Evolutionary conservation across 2,797 vertebrate genomes (phyloP).

Genomic region (Tokudaia tokunoshimensis): DNA sequence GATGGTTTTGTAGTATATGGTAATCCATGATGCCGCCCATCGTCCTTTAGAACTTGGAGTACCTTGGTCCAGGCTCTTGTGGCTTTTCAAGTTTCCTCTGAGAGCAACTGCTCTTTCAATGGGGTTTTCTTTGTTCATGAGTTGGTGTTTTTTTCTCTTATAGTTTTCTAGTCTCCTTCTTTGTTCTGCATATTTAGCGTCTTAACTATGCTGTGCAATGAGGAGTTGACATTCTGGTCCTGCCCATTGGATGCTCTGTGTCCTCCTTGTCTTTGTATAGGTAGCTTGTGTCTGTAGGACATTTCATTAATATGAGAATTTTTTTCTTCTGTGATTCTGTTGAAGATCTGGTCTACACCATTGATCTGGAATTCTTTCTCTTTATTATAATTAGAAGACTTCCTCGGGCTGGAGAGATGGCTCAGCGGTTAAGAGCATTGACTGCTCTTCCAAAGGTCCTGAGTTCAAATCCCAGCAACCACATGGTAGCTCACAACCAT

Average conservation of each 20-base stretch:
- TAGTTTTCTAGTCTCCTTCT: background rate
- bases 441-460: too few species aligned
- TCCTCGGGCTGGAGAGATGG: too few species aligned
- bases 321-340: background rate
- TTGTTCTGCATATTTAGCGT: background rate
- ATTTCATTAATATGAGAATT: background rate
- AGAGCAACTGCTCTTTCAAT: background rate
- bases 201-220: background rate
- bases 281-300: background rate
- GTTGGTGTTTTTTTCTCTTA: background rate
- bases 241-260: background rate
- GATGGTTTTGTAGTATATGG: background rate
- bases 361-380: too few species aligned
- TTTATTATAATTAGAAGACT: background rate
- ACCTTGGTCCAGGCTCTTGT: background rate
- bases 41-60: background rate
- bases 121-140: background rate
- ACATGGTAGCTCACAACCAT: too few species aligned
- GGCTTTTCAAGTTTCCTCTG: background rate
- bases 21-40: background rate
- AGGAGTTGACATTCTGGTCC: background rate
- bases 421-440: too few species aligned
- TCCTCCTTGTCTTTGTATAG: background rate
- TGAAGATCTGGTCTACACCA: background rate
- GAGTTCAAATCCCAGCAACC: too few species aligned